A percentile compares a stretch with the other conserved stretches of the same genome.
These are phyloP conservation scores for Pelobates fuscus DNA, from an alignment of 2,113 vertebrate genomes.

Conservation along the genomic window DNA sequence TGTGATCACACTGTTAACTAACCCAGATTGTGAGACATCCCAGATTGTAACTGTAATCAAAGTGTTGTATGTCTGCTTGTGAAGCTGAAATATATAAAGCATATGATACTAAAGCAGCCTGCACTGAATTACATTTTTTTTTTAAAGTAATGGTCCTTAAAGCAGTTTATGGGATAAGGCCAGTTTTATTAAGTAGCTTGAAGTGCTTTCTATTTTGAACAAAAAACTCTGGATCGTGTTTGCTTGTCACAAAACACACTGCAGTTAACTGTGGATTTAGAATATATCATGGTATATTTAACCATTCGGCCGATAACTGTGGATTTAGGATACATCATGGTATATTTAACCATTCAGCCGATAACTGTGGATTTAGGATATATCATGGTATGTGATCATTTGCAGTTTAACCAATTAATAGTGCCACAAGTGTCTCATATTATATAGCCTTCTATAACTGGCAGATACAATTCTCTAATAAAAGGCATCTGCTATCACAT, in stretches of 20 bases:
- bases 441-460: too few species aligned
- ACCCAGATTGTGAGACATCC: conserved; percentile 46
- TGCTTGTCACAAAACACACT: background rate
- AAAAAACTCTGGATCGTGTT: background rate
- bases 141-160: background rate
- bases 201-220: background rate
- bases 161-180: background rate
- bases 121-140: background rate
- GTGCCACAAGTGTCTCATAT: too few species aligned
- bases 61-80: conserved; percentile 56
- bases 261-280: background rate
- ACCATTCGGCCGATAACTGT: too few species aligned
- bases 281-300: background rate
- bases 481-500: too few species aligned
- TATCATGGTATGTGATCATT: too few species aligned
- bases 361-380: too few species aligned
- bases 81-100: background rate
- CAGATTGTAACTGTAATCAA: conserved; percentile 24
- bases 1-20: conserved; percentile 50
- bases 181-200: background rate
- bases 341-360: too few species aligned
- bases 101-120: background rate
- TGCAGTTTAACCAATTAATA: too few species aligned
- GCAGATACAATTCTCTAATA: too few species aligned
- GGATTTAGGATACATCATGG: too few species aligned